A percentile compares a stretch with the other conserved stretches of the same genome.
Evolutionary conservation across 1,140 invertebrate genomes (phyloP).

Genomic region (Trachelipus rathkii): DNA sequence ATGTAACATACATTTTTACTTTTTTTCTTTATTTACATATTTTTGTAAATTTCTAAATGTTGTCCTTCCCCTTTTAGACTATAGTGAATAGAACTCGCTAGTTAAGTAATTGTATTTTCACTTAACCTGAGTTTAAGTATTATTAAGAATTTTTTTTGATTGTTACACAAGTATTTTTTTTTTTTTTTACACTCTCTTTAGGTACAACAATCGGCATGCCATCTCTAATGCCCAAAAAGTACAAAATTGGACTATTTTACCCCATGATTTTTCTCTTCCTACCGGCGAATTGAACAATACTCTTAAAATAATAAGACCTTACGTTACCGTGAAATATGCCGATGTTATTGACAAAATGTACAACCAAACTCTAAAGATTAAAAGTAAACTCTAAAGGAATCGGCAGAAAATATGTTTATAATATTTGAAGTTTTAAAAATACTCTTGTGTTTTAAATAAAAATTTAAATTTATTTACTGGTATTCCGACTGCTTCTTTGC

Average conservation of each 20-base stretch:
- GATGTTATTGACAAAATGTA: conserved; percentile 39
- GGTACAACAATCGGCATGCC: conserved; percentile 62
- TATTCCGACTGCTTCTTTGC: too few relatives aligned
- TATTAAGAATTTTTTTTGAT: neutral
- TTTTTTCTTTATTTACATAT: too few relatives aligned
- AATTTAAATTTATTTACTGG: too few relatives aligned
- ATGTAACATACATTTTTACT: too few relatives aligned
- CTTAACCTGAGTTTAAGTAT: neutral
- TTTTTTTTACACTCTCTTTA: too few relatives aligned
- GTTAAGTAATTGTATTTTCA: neutral
- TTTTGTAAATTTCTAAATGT: neutral
- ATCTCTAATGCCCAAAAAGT: conserved; percentile 83
- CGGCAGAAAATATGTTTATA: too few relatives aligned
- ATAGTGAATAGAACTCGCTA: neutral
- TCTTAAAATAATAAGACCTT: conserved; percentile 69
- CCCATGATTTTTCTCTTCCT: conserved; percentile 76
- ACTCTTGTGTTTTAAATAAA: too few relatives aligned
- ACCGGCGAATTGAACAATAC: conserved; percentile 88
- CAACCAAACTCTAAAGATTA: neutral
- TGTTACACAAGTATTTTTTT: neutral
- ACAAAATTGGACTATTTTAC: conserved; percentile 81
- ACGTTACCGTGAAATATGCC: conserved; percentile 52
- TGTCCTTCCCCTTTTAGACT: neutral
- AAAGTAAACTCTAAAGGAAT: neutral
- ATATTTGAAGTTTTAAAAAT: too few relatives aligned